Base-by-base conservation (phyloP, 2,888 invertebrate genomes). In the Orthosia gothica region DNA sequence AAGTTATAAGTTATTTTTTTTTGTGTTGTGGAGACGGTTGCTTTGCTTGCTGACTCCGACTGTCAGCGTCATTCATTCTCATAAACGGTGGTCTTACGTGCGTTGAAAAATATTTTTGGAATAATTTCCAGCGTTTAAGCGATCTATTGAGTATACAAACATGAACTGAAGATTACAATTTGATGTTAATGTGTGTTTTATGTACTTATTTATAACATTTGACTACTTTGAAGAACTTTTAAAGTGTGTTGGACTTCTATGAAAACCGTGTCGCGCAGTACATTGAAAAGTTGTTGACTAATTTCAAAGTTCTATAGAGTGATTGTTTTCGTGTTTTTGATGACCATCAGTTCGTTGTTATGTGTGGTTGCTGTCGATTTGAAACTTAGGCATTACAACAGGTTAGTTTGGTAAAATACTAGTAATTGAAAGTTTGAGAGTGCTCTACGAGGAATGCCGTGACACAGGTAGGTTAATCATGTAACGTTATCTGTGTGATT, bases 251-350 rank as follows among this genome's bases (percentile, higher is more conserved):
- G 70, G 67, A 78, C 74, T 74, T 75, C 47, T 79, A 71, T 71
- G 78, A 68, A 81, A 73, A 67, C 61, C 66, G 82, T 84, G 87
- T 85, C 82, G 84, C 82, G 90, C 85, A 88, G 92, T 94, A 92
- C 91, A 90, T 92, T 92, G 84, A 92, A 93, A 94, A 94, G 93
- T 94, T 94, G 93, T 92, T 92, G 89, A 89, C 87, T 82, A 91
- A 92, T 91, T 92, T 90, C 68, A 83, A 88, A 88, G 87, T 89
- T 88, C 82, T 83, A 62, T 78, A 73, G 79, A 89, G 90, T 92
- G 88, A 78, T 88, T 90, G 88, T 88, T 90, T 86, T 88, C 74
- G 79, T 81, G 84, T 86, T 80, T 78, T 85, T 77, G 52, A 77
- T 79, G 80, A 72, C 58, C 40, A 65, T 70, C 82, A 71, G 79